A percentile compares a stretch with the other conserved stretches of the same genome.
Evolutionary conservation across 2,888 invertebrate genomes (phyloP).

Genomic region (Melieria omissa): DNA sequence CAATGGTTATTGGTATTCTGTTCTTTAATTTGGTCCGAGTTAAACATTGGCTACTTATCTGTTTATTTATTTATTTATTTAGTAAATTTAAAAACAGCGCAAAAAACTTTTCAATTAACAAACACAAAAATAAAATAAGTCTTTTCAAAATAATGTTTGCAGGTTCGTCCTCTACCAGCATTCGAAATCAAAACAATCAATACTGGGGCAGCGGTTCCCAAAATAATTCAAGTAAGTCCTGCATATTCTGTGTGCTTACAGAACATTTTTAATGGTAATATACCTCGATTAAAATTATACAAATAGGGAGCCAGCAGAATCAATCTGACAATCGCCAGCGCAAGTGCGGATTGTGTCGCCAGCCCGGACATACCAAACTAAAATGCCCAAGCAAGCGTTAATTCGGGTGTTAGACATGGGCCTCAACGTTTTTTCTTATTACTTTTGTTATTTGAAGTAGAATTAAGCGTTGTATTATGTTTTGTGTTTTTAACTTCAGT

Average conservation of each 20-base stretch:
- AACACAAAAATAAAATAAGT: neutral
- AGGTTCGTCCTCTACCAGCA: neutral
- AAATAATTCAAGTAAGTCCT: constrained; percentile 28
- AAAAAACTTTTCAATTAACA: neutral
- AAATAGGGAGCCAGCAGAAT: neutral
- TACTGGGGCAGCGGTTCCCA: constrained; percentile 43
- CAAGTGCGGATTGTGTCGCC: constrained; percentile 79
- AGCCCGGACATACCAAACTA: constrained; percentile 75
- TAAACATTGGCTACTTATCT: too few species aligned
- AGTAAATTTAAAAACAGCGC: neutral
- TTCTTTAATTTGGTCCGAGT: too few species aligned
- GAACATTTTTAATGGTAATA: too few species aligned
- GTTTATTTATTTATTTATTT: too few species aligned
- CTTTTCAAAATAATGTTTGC: neutral
- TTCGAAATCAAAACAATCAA: constrained; percentile 5
- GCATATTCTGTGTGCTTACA: too few species aligned
- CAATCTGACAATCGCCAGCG: constrained; percentile 60
- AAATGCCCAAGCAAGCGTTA: constrained; percentile 69
- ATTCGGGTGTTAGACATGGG: constrained; percentile 48
- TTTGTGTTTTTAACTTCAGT: too few species aligned
- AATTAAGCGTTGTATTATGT: too few species aligned
- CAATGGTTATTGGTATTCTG: too few species aligned
- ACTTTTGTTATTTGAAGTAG: too few species aligned
- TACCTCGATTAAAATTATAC: constrained; percentile 15
- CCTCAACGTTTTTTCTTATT: too few species aligned